Evolutionary conservation across 2,797 vertebrate species (phyloP).

Genomic region (Xenentodon cancila): DNA sequence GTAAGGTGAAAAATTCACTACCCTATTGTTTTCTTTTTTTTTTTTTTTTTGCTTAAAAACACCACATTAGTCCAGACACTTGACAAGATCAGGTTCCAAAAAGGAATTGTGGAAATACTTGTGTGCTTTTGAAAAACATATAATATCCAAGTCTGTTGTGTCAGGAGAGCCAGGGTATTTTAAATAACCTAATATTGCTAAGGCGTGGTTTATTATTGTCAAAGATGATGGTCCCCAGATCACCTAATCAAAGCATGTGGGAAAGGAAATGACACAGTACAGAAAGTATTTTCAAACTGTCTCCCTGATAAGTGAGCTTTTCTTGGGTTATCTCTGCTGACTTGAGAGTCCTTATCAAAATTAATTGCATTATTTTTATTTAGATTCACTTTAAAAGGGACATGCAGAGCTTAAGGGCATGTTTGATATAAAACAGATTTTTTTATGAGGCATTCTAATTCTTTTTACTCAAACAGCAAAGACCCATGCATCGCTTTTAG

Average conservation of each 20-base stretch:
- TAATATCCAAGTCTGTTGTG: slow-evolving; percentile 49
- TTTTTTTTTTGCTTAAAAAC: slow-evolving; percentile 54
- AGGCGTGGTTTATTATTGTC: slow-evolving; percentile 58
- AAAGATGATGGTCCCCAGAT: slow-evolving; percentile 73
- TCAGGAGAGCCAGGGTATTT: slow-evolving; percentile 58
- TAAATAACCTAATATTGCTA: slow-evolving; percentile 66
- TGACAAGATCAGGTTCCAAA: slow-evolving; percentile 49
- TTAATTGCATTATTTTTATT: slow-evolving; percentile 73
- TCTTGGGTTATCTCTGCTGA: slow-evolving; percentile 72
- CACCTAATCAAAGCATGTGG: slow-evolving; percentile 69
- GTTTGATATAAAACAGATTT: slow-evolving; percentile 67
- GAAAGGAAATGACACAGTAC: slow-evolving; percentile 72
- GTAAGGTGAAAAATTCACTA: slow-evolving; percentile 55
- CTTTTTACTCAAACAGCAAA: slow-evolving; percentile 50
- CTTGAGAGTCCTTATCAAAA: slow-evolving; percentile 73
- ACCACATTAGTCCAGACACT: slow-evolving; percentile 50
- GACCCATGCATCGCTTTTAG: slow-evolving; percentile 15
- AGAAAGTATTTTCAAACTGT: slow-evolving; percentile 74
- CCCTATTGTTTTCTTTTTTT: slow-evolving; percentile 67
- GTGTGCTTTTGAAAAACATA: slow-evolving; percentile 50
- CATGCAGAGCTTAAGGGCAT: slow-evolving; percentile 55
- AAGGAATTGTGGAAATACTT: slow-evolving; percentile 53
- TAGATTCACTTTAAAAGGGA: slow-evolving; percentile 66
- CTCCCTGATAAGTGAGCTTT: slow-evolving; percentile 76
- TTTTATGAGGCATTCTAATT: slow-evolving; percentile 51